Evolutionary conservation across 2,797 vertebrate genomes (phyloP), one percentile per base, ranked within the genome.

Genomic region (Xerus rutilus): DNA sequence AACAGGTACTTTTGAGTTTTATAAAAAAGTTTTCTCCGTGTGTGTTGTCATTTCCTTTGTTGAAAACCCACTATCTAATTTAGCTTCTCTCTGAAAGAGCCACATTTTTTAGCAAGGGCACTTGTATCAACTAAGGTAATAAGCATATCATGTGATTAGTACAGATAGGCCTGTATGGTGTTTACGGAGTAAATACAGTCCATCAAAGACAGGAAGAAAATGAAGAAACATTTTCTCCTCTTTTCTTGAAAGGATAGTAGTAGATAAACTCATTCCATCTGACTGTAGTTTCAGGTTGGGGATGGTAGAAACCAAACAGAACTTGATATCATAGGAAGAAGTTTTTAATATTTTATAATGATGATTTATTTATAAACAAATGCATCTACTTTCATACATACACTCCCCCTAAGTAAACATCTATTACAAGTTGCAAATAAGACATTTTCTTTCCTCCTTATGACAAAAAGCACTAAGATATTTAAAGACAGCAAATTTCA

Each of bases 341-440:
- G 45, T 67, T 89, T 89, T 96, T 92, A 95, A 87, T 96, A 94
- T 95, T 96, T 97, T 81, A 82, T 91, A 89, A 95, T 74, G 28
- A 91, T 93, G 43, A 73, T 81, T 95, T 94, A 93, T 93, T 95
- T 96, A 94, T 94, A 96, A 95, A 93, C 94, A 95, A 95, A 95
- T 74, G 17, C 12, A 93, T 86, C 43, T 91, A 14, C 59, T 78
- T 74, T 95, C 59, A 82, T 39, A 83, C n/a, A 94, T 30, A 91
- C 39, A 23, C 54, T 52, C 47, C 15, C 10, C 49, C 32, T 76
- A 69, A 89, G 93, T 47, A 93, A 97, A 87, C n/a, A 89, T 21
- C 76, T 45, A 89, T 32, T 52, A 77, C 59, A 65, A 21, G 47
- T 0, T 76, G 59, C 52, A 94, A 96, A 86, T 77, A 97, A 93